A percentile compares a stretch with the other conserved stretches of the same genome.
Evolutionary conservation across 2,797 vertebrate genomes (phyloP).

Genomic region (Telmatherina bonti): DNA sequence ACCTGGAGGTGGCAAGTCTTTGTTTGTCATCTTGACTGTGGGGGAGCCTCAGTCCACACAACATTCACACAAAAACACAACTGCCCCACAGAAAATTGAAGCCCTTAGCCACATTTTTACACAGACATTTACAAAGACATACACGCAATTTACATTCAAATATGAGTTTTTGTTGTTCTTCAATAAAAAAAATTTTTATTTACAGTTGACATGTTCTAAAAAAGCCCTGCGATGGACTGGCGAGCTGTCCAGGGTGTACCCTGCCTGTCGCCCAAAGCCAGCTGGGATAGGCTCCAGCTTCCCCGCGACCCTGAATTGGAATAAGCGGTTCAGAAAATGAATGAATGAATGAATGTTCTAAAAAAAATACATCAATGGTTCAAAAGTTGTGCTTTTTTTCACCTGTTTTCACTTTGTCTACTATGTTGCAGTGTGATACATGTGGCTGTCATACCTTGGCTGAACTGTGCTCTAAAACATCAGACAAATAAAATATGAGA

Average conservation of each 20-base stretch:
- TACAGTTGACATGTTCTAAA: neutral
- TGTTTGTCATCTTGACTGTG: slow-evolving; percentile 19
- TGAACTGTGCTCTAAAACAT: slow-evolving; percentile 2
- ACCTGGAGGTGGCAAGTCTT: slow-evolving; percentile 10
- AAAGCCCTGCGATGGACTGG: too few species aligned
- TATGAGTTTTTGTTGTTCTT: neutral
- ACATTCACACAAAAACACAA: slow-evolving; percentile 19
- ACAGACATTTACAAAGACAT: neutral
- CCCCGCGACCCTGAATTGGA: too few species aligned
- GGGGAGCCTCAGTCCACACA: slow-evolving; percentile 1
- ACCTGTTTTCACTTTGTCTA: too few species aligned
- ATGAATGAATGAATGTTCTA: neutral
- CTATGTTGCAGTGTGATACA: too few species aligned
- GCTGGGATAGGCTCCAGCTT: too few species aligned
- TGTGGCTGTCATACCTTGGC: neutral
- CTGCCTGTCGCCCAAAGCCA: too few species aligned
- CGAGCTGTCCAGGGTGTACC: too few species aligned
- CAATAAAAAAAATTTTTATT: neutral
- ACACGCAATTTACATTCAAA: neutral
- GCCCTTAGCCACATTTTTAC: neutral
- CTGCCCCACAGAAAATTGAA: neutral
- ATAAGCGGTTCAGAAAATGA: too few species aligned
- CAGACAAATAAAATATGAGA: slow-evolving; percentile 13
- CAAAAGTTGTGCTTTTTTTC: neutral
- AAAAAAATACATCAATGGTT: neutral